A percentile compares a stretch with the other conserved stretches of the same genome.
phyloP scores from a whole-genome alignment of 2,888 invertebrate species.

The Drosophila subsilvestris region DNA sequence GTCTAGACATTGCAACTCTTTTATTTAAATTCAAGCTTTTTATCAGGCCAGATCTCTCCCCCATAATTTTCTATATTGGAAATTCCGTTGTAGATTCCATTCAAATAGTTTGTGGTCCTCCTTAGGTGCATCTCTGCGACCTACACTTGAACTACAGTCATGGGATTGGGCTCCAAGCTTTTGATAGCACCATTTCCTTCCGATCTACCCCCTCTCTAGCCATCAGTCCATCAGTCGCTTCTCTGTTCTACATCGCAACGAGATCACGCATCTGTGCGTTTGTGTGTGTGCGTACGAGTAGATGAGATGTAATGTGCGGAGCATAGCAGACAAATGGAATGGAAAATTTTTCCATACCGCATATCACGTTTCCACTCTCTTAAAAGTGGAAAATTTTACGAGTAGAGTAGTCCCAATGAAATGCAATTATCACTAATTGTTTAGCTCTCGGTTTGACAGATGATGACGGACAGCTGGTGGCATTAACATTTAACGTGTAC shows the following conservation, averaged over 20 bases:
- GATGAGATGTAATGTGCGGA: constrained; percentile 28
- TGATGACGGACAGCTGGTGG: constrained; percentile 14
- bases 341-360: constrained; percentile 56
- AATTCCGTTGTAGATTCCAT: no score
- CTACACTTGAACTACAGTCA: constrained; percentile 27
- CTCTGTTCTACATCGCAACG: constrained; percentile 25
- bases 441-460: constrained; percentile 12
- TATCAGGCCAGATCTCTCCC: no score
- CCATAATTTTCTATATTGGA: no score
- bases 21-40: no score
- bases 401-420: constrained; percentile 51
- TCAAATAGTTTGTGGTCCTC: not conserved
- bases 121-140: constrained; percentile 2
- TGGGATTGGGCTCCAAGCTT: constrained; percentile 11
- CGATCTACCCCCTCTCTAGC: constrained; percentile 8
- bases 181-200: constrained; percentile 19
- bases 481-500: constrained; percentile 21
- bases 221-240: constrained; percentile 6
- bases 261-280: constrained; percentile 23
- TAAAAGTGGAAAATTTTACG: constrained; percentile 61
- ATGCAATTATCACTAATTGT: constrained; percentile 67
- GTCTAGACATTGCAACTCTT: not conserved
- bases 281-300: constrained; percentile 14
- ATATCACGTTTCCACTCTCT: constrained; percentile 38
- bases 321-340: constrained; percentile 53